Evolutionary conservation across 2,797 vertebrate genomes (phyloP).

Genomic region (Dermochelys coriacea): DNA sequence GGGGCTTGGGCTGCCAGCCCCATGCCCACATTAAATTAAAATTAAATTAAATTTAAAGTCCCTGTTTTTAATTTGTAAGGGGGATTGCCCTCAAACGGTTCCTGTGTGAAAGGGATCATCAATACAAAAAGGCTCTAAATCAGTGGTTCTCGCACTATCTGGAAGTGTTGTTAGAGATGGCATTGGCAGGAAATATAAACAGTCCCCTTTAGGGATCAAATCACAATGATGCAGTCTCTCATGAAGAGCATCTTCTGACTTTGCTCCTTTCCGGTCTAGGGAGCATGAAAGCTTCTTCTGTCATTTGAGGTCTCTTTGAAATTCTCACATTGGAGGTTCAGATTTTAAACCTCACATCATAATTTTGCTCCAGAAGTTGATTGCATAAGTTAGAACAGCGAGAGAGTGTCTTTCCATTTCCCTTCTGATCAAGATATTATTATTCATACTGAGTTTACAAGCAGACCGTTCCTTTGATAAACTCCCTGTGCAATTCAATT

Average conservation of each 20-base stretch:
- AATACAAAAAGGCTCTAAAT: too few species aligned
- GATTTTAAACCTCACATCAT: conserved; percentile 70
- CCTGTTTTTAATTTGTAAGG: too few species aligned
- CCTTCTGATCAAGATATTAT: conserved; percentile 70
- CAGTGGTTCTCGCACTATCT: neutral
- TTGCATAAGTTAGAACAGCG: conserved; percentile 63
- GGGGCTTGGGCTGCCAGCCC: too few species aligned
- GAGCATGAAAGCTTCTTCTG: conserved; percentile 61
- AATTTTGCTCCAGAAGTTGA: conserved; percentile 63
- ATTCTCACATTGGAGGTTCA: conserved; percentile 26
- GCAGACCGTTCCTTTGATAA: conserved; percentile 70
- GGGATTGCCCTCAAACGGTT: too few species aligned
- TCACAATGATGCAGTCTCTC: conserved; percentile 31
- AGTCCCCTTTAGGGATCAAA: conserved; percentile 45
- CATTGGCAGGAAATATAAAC: conserved; percentile 26
- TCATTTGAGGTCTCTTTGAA: conserved; percentile 48
- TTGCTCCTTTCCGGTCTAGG: neutral
- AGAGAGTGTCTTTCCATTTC: conserved; percentile 64
- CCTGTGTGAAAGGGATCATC: too few species aligned
- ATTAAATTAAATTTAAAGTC: too few species aligned
- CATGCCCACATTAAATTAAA: too few species aligned
- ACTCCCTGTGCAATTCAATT: conserved; percentile 57
- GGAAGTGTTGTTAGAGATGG: conserved; percentile 41
- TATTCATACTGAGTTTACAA: conserved; percentile 67
- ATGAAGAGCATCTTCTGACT: conserved; percentile 69